Base-by-base conservation (phyloP, 1,140 invertebrate genomes). In the Zaprionus africanus region DNA sequence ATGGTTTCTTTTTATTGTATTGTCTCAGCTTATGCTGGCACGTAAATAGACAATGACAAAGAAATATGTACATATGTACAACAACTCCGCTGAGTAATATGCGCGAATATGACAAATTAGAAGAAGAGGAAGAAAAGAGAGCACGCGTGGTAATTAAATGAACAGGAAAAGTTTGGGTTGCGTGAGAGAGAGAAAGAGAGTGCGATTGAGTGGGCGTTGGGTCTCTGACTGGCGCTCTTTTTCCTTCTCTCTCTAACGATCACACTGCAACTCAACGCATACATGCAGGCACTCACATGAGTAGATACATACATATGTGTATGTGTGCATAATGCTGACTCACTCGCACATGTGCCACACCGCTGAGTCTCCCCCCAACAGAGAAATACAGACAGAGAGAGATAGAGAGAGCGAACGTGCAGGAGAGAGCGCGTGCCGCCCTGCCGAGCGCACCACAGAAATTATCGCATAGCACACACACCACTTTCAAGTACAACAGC, bases 401-500 rank as follows among this genome's bases (percentile, higher is more conserved):
- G 46, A 31, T 63, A 24, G 43, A 59, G 57, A 43, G 56, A 63
- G 59, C 46, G 38, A 66, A 22, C 41, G n/a, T 13, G 46, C 46
- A 19, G n/a, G 17, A 46, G 41, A 46, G 41, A 46, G 41, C 46
- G 46, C 26, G 51, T 17, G 54, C 34, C 61, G 57, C 26, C 66
- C 65, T 71, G 57, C 57, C 41, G 74, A 56, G 60, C 15, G 28
- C 59, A 77, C 73, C 79, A 78, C 73, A 74, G 72, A 76, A 82
- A 73, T 67, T 57, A 79, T 84, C 77, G 59, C 69, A 69, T 61
- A 51, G 75, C 67, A 49, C 54, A 66, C 77, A 71, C 74, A 79
- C 41, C 81, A 85, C 70, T 85, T 88, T 84, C 85, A 88, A 87
- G 83, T 87, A 87, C 81, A 87, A 90, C 76, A 82, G 78, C 71